Percentiles rank a stretch among this genome's conserved stretches.
phyloP scores from a whole-genome alignment of 2,888 invertebrate species.

The Brachypterus glaber region DNA sequence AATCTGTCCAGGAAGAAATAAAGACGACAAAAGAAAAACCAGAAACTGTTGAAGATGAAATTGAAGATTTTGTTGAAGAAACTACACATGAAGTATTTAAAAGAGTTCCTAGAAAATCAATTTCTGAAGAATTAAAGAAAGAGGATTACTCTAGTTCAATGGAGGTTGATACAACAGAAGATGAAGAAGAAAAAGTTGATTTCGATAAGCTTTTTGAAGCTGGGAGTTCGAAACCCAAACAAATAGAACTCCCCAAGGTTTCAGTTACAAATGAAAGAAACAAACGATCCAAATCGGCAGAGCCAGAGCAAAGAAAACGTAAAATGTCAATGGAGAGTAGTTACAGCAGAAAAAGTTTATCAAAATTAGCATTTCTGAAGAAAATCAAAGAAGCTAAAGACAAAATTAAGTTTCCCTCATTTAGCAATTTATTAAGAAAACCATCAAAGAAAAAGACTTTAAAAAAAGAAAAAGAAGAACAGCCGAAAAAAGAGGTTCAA shows the following conservation, averaged over 20 bases:
- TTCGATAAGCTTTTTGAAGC: constrained; percentile 24
- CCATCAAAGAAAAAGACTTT: no score
- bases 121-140: not conserved
- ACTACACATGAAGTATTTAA: not conserved
- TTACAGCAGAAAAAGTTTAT: constrained; percentile 27
- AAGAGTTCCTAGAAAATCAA: no score
- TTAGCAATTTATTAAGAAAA: constrained; percentile 5
- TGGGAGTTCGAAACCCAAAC: constrained; percentile 12
- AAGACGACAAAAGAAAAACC: not conserved
- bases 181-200: constrained; percentile 15
- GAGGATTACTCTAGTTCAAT: no score
- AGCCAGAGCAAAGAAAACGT: constrained; percentile 29
- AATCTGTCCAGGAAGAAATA: not conserved
- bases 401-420: constrained; percentile 31
- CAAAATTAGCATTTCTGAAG: constrained; percentile 27
- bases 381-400: constrained; percentile 32
- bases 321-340: constrained; percentile 30
- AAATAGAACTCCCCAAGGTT: constrained; percentile 2
- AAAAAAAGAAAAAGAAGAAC: constrained; percentile 14
- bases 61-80: not conserved
- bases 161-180: constrained; percentile 5
- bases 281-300: constrained; percentile 31
- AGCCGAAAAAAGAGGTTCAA: constrained; percentile 7
- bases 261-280: constrained; percentile 6
- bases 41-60: not conserved